These are phyloP conservation scores for Zaprionus nigranus DNA, from an alignment of 1,140 invertebrate genomes.

Conservation along the genomic window DNA sequence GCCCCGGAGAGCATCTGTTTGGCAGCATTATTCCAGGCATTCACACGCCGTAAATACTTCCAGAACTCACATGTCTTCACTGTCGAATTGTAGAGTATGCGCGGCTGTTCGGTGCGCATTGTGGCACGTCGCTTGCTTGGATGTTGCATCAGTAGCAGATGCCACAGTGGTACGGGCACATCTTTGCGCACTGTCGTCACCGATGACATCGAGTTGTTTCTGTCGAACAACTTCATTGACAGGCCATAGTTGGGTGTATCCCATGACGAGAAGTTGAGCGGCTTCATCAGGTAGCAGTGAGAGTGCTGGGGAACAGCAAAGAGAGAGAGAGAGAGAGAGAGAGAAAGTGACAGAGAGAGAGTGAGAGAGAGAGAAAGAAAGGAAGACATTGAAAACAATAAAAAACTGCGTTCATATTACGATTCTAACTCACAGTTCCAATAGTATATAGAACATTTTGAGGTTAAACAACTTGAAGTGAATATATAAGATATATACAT, in stretches of 20 bases:
- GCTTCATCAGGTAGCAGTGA: conserved; percentile 67
- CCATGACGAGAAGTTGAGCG: conserved; percentile 40
- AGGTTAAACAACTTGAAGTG: too few relatives aligned
- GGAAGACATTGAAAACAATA: neutral
- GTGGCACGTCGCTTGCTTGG: conserved; percentile 14
- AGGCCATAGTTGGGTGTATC: conserved; percentile 67
- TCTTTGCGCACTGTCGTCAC: conserved; percentile 65
- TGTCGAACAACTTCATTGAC: conserved; percentile 42
- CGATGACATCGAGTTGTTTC: conserved; percentile 71
- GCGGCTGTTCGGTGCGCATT: conserved; percentile 38
- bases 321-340: neutral
- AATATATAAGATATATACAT: too few relatives aligned
- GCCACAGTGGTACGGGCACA: conserved; percentile 66
- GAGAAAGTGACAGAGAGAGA: neutral
- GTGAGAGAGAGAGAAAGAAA: neutral
- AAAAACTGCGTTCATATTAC: too few relatives aligned
- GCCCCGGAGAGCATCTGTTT: conserved; percentile 59
- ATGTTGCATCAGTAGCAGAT: conserved; percentile 61
- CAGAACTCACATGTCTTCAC: conserved; percentile 73
- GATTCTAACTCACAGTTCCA: too few relatives aligned
- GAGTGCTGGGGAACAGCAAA: neutral
- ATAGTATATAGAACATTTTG: too few relatives aligned
- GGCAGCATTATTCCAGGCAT: conserved; percentile 68
- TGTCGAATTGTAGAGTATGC: conserved; percentile 65
- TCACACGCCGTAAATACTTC: conserved; percentile 66